A percentile compares a stretch with the other conserved stretches of the same genome.
phyloP scores from a whole-genome alignment of 2,797 vertebrate species.

The Halcyon chelicuti region DNA sequence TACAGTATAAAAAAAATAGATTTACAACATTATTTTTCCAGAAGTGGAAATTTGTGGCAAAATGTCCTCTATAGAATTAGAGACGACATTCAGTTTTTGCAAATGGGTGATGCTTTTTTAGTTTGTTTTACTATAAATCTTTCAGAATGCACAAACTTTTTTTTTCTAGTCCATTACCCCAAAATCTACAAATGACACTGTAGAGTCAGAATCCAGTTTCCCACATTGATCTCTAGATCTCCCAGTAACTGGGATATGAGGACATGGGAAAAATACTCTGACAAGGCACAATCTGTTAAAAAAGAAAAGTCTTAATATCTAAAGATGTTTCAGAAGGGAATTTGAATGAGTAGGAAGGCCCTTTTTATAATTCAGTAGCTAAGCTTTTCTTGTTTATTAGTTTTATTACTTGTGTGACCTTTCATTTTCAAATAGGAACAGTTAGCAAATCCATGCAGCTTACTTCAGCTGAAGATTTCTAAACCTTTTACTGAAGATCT shows the following conservation, averaged over 20 bases:
- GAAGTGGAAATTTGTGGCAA: not conserved
- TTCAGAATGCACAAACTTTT: not conserved
- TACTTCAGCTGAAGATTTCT: not conserved
- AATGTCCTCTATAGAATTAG: not conserved
- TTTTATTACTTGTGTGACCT: constrained; percentile 16
- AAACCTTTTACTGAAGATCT: not conserved
- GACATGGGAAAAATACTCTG: not conserved
- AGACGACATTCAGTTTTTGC: not conserved
- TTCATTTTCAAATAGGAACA: constrained; percentile 17
- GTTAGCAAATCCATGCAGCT: constrained; percentile 4
- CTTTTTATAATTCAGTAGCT: not conserved
- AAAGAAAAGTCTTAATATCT: not conserved
- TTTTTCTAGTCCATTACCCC: not conserved
- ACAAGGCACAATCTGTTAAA: not conserved
- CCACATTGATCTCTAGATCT: not conserved
- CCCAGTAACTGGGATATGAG: not conserved
- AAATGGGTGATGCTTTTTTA: not conserved
- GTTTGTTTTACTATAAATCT: not conserved
- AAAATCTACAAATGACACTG: not conserved
- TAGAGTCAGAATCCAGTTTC: not conserved
- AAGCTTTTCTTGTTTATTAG: constrained; percentile 25
- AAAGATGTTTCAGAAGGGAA: not conserved
- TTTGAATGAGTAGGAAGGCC: not conserved
- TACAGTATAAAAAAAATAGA: not conserved
- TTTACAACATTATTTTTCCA: not conserved